Evolutionary conservation across 2,113 vertebrate genomes (phyloP).

Genomic region (Trichomycterus rosablanca): DNA sequence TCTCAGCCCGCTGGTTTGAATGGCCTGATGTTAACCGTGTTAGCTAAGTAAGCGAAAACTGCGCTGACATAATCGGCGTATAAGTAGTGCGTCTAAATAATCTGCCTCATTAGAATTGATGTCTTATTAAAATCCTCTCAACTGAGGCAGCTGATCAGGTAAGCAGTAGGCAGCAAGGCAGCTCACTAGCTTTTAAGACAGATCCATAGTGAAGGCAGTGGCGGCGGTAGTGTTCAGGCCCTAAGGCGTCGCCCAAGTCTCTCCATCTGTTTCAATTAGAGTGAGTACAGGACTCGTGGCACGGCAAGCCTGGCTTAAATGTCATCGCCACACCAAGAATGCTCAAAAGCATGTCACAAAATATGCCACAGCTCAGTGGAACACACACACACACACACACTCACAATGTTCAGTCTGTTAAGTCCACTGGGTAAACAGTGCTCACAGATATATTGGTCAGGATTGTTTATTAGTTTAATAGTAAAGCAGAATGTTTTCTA

Average conservation of each 20-base stretch:
- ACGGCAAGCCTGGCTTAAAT: slow-evolving; percentile 34
- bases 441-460: not conserved
- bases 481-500: not conserved
- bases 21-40: too few relatives aligned
- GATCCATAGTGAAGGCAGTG: slow-evolving; percentile 3
- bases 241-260: slow-evolving; percentile 29
- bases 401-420: not conserved
- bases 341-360: too few relatives aligned
- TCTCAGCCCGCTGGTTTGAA: too few relatives aligned
- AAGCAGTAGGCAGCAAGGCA: too few relatives aligned
- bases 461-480: too few relatives aligned
- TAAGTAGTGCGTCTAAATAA: too few relatives aligned
- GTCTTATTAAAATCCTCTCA: too few relatives aligned
- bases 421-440: not conserved
- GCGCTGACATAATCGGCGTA: too few relatives aligned
- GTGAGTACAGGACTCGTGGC: slow-evolving; percentile 33
- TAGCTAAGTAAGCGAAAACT: too few relatives aligned
- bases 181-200: too few relatives aligned
- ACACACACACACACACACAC: not conserved
- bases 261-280: slow-evolving; percentile 48
- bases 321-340: slow-evolving; percentile 28
- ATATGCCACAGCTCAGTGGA: not conserved
- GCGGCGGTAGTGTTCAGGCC: slow-evolving; percentile 10
- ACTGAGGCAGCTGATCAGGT: too few relatives aligned
- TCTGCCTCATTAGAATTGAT: too few relatives aligned